phyloP scores from a whole-genome alignment of 2,888 invertebrate species.

The Leptopterna dolabrata region DNA sequence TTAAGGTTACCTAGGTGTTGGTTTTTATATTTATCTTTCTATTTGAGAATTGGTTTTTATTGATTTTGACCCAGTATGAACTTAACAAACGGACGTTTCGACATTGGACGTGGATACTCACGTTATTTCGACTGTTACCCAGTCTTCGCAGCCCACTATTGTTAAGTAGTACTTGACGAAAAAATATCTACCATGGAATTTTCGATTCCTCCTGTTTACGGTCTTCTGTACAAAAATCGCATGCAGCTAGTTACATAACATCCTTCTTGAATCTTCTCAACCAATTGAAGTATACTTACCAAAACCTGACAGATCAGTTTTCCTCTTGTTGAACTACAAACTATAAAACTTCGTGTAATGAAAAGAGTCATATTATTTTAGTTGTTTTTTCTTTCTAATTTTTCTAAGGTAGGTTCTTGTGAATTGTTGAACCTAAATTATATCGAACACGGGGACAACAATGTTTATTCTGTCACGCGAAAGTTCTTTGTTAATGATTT shows the following conservation, averaged over 20 bases:
- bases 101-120: no score
- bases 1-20: neutral
- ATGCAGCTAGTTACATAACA: neutral
- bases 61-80: neutral
- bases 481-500: constrained; percentile 17
- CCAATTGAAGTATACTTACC: constrained; percentile 5
- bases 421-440: neutral
- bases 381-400: neutral
- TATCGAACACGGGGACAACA: constrained; percentile 4
- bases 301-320: constrained; percentile 29
- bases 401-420: neutral
- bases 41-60: neutral
- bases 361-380: constrained; percentile 10
- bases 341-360: neutral
- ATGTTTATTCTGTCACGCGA: neutral
- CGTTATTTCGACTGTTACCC: no score
- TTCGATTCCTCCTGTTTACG: no score
- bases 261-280: constrained; percentile 10
- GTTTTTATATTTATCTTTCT: no score
- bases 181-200: no score
- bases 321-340: constrained; percentile 8
- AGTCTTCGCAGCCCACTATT: no score
- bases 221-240: no score
- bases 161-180: no score
- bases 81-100: no score